Evolutionary conservation across 1,140 invertebrate genomes (phyloP).

Genomic region (Sminthurinus signatus): DNA sequence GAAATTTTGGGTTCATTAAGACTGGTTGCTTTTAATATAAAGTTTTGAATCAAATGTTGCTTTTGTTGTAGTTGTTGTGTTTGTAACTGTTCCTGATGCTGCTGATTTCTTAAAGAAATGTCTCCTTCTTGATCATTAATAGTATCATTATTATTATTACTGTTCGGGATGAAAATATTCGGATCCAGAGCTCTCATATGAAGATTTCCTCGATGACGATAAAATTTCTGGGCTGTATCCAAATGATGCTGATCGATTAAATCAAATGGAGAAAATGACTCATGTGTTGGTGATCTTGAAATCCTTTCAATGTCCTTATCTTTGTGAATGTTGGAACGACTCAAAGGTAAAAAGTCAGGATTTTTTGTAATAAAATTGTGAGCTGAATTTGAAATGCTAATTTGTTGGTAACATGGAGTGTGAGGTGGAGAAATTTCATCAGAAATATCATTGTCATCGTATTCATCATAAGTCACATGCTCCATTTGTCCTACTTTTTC

Average conservation of each 20-base stretch:
- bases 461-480: too few relatives aligned
- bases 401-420: not conserved
- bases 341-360: not conserved
- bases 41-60: too few relatives aligned
- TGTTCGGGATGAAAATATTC: not conserved
- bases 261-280: not conserved
- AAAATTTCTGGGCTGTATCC: not conserved
- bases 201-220: slow-evolving; percentile 1
- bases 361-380: not conserved
- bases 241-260: not conserved
- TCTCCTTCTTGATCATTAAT: too few relatives aligned
- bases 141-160: too few relatives aligned
- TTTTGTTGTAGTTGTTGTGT: too few relatives aligned
- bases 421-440: not conserved
- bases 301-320: not conserved
- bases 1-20: too few relatives aligned
- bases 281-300: not conserved
- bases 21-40: too few relatives aligned
- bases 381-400: not conserved
- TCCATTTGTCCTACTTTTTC: too few relatives aligned
- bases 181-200: not conserved
- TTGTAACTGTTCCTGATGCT: too few relatives aligned
- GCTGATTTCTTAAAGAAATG: too few relatives aligned
- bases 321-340: not conserved
- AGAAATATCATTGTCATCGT: not conserved